These are phyloP conservation scores for Gallinago media DNA, from an alignment of 2,113 vertebrate genomes.

Conservation along the genomic window DNA sequence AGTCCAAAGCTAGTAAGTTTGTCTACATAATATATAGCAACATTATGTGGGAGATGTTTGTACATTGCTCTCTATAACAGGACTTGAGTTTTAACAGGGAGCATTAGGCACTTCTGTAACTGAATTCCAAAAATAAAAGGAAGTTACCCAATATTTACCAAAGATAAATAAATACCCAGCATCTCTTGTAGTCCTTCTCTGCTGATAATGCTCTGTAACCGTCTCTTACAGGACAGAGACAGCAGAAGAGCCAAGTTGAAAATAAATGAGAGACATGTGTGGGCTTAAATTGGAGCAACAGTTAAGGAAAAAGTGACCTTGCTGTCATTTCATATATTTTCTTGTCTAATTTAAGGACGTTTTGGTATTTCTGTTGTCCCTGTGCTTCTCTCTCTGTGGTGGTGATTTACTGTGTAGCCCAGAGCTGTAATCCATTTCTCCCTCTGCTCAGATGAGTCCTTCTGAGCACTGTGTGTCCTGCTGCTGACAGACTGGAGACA, in stretches of 20 bases:
- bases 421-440: background rate
- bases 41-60: background rate
- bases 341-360: background rate
- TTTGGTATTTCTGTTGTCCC: background rate
- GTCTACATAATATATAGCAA: background rate
- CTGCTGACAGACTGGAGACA: background rate
- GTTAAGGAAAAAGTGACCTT: background rate
- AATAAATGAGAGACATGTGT: background rate
- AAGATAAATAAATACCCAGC: background rate
- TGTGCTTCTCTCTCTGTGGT: background rate
- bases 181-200: background rate
- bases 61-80: background rate
- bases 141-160: background rate
- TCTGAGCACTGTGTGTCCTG: background rate
- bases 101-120: background rate
- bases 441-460: background rate
- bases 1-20: background rate
- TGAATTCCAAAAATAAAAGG: background rate
- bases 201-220: background rate
- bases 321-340: background rate
- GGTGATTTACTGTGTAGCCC: background rate
- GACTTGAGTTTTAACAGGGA: background rate
- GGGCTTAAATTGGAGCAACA: background rate
- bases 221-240: background rate
- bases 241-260: background rate